A percentile compares a stretch with the other conserved stretches of the same genome.
These are phyloP conservation scores for Dusona sp. DNA, from an alignment of 2,888 invertebrate species.

Conservation along the genomic window DNA sequence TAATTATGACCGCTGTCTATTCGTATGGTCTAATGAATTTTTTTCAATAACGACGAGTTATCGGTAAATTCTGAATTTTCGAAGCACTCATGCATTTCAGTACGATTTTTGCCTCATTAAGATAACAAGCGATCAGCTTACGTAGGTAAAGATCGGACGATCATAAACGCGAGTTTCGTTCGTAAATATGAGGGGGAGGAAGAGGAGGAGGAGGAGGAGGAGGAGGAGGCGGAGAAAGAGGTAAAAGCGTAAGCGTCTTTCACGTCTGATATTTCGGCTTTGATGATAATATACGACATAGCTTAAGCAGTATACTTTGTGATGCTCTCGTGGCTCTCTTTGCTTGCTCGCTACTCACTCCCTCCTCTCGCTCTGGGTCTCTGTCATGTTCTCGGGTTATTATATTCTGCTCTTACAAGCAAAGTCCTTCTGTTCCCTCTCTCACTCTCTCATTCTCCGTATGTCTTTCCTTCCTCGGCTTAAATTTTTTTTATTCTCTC, in stretches of 20 bases:
- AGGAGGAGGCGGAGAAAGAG: not conserved
- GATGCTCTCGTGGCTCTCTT: not conserved
- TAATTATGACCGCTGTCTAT: not conserved
- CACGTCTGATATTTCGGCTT: conserved; percentile 68
- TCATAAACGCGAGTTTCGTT: conserved; percentile 6
- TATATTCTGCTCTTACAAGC: conserved; percentile 59
- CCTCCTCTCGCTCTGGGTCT: not conserved
- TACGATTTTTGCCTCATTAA: conserved; percentile 2
- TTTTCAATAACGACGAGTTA: not conserved
- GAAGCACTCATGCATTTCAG: not conserved
- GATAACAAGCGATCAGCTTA: conserved; percentile 4
- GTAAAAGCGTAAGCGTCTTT: conserved; percentile 26
- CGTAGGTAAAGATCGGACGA: conserved; percentile 19
- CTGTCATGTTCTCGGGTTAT: conserved; percentile 53
- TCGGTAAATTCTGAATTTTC: not conserved
- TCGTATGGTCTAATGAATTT: not conserved
- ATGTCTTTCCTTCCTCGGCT: conserved; percentile 41
- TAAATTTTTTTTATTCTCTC: conserved; percentile 47
- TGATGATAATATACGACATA: conserved; percentile 73
- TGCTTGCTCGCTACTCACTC: conserved; percentile 4
- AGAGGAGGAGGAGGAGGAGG: not conserved
- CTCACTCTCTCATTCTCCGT: conserved; percentile 30
- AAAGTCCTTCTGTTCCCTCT: conserved; percentile 45
- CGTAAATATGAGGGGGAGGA: not conserved
- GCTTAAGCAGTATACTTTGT: conserved; percentile 19